Evolutionary conservation across 2,797 vertebrate genomes (phyloP).

Genomic region (Delichon dasypus): DNA sequence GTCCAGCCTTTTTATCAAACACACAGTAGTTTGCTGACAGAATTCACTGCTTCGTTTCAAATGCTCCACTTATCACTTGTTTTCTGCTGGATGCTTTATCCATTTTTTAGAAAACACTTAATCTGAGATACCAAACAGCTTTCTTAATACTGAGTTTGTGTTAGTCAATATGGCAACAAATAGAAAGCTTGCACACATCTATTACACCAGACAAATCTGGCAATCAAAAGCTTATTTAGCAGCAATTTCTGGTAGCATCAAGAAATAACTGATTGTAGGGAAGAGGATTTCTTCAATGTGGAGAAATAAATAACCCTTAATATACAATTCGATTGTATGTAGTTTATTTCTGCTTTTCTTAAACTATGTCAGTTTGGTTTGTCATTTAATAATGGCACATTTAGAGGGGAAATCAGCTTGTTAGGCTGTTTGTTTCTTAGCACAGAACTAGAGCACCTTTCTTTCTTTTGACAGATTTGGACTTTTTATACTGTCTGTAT

Average conservation of each 20-base stretch:
- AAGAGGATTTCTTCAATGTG: background rate
- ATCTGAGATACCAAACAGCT: background rate
- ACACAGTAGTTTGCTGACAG: background rate
- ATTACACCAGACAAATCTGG: background rate
- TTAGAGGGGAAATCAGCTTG: background rate
- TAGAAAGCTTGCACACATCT: background rate
- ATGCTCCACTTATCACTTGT: background rate
- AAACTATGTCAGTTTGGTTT: background rate
- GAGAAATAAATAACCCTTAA: background rate
- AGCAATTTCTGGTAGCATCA: background rate
- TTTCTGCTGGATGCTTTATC: background rate
- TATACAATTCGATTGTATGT: background rate
- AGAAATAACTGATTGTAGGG: background rate
- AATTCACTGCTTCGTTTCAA: background rate
- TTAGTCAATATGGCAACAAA: background rate
- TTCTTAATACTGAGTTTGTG: background rate
- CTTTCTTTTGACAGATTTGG: background rate
- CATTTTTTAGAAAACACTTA: background rate
- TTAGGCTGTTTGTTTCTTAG: background rate
- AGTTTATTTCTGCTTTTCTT: background rate
- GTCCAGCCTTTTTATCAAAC: background rate
- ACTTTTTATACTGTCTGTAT: background rate
- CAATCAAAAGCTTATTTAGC: background rate
- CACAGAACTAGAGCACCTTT: background rate
- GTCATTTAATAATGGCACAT: background rate